Conservation (phyloP, 2,888 invertebrate species). For the Octonoba sinensis region DNA sequence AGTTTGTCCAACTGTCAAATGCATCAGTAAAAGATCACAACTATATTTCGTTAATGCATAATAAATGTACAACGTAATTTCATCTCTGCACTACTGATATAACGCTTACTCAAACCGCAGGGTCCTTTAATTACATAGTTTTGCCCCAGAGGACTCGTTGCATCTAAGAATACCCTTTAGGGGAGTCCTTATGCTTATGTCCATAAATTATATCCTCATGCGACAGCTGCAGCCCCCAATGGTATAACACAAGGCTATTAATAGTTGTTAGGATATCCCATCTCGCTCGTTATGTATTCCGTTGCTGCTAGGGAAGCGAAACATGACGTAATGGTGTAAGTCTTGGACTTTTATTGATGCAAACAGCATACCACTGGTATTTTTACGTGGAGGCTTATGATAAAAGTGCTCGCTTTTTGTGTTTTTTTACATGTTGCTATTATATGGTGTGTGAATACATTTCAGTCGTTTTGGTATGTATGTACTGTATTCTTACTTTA, state of each 20-base stretch:
- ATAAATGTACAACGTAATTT: no score
- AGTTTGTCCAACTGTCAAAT: no score
- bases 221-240: conserved; percentile 29
- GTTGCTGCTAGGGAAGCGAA: not conserved
- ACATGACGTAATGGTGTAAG: not conserved
- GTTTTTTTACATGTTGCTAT: no score
- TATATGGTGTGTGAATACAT: no score
- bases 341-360: not conserved
- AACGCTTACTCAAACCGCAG: conserved; percentile 17
- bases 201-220: conserved; percentile 42
- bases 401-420: no score
- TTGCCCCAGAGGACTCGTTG: conserved; percentile 6
- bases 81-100: no score
- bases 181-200: conserved; percentile 4
- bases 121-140: conserved; percentile 44
- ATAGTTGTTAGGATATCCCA: conserved; percentile 39
- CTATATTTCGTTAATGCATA: no score
- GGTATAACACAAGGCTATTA: conserved; percentile 45
- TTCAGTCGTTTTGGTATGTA: no score
- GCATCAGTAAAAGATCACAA: no score
- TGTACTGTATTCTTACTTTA: no score
- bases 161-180: conserved; percentile 32
- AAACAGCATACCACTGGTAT: not conserved
- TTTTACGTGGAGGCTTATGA: not conserved
- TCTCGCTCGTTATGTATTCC: conserved; percentile 1